Conservation (phyloP, 2,888 invertebrate species). For the Ormyrus pomaceus region DNA sequence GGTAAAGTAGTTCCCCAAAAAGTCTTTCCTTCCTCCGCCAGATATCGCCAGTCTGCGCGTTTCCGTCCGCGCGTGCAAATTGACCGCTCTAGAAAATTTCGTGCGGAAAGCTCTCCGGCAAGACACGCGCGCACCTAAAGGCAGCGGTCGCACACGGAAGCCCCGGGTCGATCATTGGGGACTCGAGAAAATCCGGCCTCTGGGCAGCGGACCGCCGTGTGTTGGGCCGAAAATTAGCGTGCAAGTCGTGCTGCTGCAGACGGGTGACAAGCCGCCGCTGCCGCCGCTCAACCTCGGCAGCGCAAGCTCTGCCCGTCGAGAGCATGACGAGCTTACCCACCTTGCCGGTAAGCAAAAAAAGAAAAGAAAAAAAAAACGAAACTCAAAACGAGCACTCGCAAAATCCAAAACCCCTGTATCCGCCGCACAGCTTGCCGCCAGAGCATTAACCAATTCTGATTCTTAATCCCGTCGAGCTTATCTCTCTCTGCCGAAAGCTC, state of each 20-base stretch:
- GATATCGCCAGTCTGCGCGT: background rate
- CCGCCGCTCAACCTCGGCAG: conserved; percentile 14
- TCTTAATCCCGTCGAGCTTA: too few species aligned
- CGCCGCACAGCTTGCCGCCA: too few species aligned
- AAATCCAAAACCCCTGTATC: too few species aligned
- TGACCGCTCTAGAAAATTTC: conserved; percentile 13
- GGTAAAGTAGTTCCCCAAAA: too few species aligned
- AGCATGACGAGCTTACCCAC: conserved; percentile 54
- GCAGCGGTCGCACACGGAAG: conserved; percentile 16
- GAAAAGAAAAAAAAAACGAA: background rate
- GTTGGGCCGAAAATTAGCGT: background rate
- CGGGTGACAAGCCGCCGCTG: conserved; percentile 7
- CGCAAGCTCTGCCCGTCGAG: conserved; percentile 20
- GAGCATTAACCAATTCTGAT: too few species aligned
- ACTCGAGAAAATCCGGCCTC: background rate
- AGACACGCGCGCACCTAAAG: conserved; percentile 6
- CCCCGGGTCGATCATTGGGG: background rate
- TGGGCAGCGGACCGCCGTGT: background rate
- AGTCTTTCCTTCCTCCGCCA: background rate
- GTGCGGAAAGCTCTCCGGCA: conserved; percentile 2
- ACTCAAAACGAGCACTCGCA: too few species aligned
- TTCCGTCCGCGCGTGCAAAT: background rate
- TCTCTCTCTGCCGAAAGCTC: background rate
- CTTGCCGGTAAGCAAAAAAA: conserved; percentile 50
- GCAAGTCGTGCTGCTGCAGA: conserved; percentile 1